Percentiles rank a stretch among this genome's conserved stretches.
Evolutionary conservation across 2,888 invertebrate species (phyloP).

Genomic region (Acanthosepion lycidas): DNA sequence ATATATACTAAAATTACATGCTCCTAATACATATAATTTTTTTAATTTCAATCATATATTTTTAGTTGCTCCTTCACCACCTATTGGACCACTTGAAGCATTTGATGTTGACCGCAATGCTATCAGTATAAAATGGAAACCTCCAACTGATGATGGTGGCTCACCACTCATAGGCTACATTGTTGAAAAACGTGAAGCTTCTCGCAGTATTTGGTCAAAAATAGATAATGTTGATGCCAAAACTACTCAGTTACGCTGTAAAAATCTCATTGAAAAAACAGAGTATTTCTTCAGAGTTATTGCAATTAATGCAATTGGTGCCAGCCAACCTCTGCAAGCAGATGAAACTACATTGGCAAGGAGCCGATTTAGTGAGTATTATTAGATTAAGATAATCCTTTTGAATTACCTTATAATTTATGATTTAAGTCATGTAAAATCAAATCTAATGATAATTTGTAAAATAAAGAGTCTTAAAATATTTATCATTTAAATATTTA

Average conservation of each 20-base stretch:
- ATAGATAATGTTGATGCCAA: constrained; percentile 49
- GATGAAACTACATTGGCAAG: constrained; percentile 83
- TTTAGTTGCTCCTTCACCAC: constrained; percentile 58
- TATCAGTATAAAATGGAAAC: constrained; percentile 56
- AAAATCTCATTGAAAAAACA: constrained; percentile 56
- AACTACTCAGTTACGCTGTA: constrained; percentile 50
- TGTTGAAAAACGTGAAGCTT: constrained; percentile 55
- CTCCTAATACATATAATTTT: background rate
- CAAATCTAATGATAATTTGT: too few relatives aligned
- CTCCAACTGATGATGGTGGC: constrained; percentile 58
- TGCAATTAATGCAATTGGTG: constrained; percentile 82
- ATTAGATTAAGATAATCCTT: background rate
- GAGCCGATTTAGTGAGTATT: constrained; percentile 81
- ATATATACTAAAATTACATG: background rate
- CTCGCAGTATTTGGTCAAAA: constrained; percentile 50
- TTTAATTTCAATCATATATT: background rate
- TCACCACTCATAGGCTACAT: constrained; percentile 59
- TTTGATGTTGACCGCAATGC: constrained; percentile 55
- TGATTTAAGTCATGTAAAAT: background rate
- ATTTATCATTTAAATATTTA: too few relatives aligned
- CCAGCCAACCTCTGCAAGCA: constrained; percentile 82
- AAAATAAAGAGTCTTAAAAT: too few relatives aligned
- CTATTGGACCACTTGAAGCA: constrained; percentile 55
- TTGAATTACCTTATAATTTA: background rate
- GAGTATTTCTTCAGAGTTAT: constrained; percentile 65